Evolutionary conservation across 2,797 vertebrate species (phyloP).

Genomic region (Galaxias olidus): DNA sequence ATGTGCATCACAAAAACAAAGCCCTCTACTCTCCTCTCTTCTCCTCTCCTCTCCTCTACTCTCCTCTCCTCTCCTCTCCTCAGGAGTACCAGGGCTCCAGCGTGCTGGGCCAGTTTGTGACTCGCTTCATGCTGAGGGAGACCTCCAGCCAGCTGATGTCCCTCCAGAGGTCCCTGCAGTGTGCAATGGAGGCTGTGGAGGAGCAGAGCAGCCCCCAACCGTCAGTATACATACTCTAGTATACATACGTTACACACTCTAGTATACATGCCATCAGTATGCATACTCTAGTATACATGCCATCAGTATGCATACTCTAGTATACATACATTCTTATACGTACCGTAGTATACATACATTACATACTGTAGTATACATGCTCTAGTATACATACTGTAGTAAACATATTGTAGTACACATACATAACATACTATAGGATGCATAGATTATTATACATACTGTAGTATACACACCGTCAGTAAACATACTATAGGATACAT

Average conservation of each 20-base stretch:
- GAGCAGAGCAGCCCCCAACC: slow-evolving; percentile 85
- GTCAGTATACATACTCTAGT: slow-evolving; percentile 61
- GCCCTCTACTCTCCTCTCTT: slow-evolving; percentile 4
- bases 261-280: background rate
- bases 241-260: background rate
- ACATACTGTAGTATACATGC: background rate
- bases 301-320: background rate
- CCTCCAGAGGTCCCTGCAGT: slow-evolving; percentile 89
- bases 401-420: background rate
- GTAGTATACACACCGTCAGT: background rate
- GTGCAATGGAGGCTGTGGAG: slow-evolving; percentile 90
- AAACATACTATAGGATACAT: background rate
- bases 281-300: background rate
- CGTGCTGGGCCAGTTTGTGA: slow-evolving; percentile 92
- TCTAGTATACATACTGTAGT: background rate
- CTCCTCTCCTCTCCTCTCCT: background rate
- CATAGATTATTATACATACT: slow-evolving; percentile 63
- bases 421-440: background rate
- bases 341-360: slow-evolving; percentile 52
- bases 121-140: slow-evolving; percentile 90
- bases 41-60: background rate
- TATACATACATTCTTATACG: background rate
- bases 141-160: slow-evolving; percentile 90
- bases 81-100: slow-evolving; percentile 91
- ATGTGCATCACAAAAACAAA: too few relatives aligned